These are phyloP conservation scores for Sandelia bainsii DNA, from an alignment of 2,797 vertebrate species.

Conservation along the genomic window DNA sequence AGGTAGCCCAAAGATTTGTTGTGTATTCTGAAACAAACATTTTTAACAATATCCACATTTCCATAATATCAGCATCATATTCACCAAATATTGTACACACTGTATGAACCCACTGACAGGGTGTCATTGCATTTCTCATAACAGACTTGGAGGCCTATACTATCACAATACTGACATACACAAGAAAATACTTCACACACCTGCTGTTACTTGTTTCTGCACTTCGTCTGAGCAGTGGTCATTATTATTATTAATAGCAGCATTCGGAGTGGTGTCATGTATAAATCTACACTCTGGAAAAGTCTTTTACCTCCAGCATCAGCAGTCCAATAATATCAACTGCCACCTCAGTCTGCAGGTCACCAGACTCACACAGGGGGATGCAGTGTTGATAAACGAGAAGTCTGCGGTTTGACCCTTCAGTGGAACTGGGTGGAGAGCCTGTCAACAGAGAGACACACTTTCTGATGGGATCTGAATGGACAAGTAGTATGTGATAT, in stretches of 20 bases:
- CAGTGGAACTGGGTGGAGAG: slow-evolving; percentile 85
- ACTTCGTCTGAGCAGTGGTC: background rate
- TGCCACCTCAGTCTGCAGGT: slow-evolving; percentile 89
- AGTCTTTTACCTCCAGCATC: slow-evolving; percentile 91
- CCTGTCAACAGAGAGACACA: slow-evolving; percentile 75
- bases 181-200: background rate
- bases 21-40: no score
- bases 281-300: background rate
- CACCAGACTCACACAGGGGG: slow-evolving; percentile 93
- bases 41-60: no score
- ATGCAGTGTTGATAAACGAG: slow-evolving; percentile 91
- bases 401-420: slow-evolving; percentile 87
- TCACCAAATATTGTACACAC: background rate
- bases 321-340: slow-evolving; percentile 93
- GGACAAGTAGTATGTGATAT: background rate
- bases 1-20: background rate
- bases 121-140: background rate
- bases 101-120: background rate
- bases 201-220: background rate
- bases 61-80: background rate
- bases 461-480: background rate
- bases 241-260: background rate
- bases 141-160: background rate
- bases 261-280: background rate
- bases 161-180: background rate